Evolutionary conservation across 2,888 invertebrate species (phyloP).

Genomic region (Caenorhabditis parvicauda): DNA sequence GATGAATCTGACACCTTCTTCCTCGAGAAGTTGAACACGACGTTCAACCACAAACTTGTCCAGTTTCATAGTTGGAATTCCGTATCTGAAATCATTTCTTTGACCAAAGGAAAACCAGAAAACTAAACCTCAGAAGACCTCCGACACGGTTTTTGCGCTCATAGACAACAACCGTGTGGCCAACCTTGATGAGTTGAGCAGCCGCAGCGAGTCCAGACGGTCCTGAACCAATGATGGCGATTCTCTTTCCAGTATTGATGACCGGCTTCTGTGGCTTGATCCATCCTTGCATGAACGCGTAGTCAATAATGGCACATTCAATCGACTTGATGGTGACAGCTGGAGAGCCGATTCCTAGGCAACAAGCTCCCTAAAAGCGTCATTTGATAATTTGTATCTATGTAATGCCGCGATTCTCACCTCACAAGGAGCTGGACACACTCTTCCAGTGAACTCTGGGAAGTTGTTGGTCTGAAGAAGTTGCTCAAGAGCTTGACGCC

Average conservation of each 20-base stretch:
- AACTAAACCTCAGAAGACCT: constrained; percentile 76
- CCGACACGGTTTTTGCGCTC: constrained; percentile 93
- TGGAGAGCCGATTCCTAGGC: constrained; percentile 89
- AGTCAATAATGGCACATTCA: constrained; percentile 96
- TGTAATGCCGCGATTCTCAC: constrained; percentile 42
- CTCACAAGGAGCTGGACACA: constrained; percentile 89
- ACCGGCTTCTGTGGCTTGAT: constrained; percentile 79
- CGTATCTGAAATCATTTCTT: constrained; percentile 70
- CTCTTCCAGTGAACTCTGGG: constrained; percentile 75
- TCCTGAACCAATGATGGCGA: constrained; percentile 90
- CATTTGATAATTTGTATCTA: not conserved
- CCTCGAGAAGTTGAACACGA: constrained; percentile 79
- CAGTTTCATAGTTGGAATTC: constrained; percentile 98
- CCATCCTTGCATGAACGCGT: constrained; percentile 86
- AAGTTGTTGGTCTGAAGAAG: constrained; percentile 97
- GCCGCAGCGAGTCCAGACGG: constrained; percentile 81
- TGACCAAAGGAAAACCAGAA: not conserved
- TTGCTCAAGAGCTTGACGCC: constrained; percentile 76
- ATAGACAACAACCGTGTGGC: constrained; percentile 91
- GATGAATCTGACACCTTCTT: constrained; percentile 86
- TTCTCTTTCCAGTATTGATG: constrained; percentile 76
- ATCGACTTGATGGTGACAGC: constrained; percentile 98
- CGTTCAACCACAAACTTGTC: constrained; percentile 82
- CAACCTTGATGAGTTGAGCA: constrained; percentile 92
- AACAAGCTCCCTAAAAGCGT: constrained; percentile 79